Conservation (phyloP, 1,140 invertebrate species). For the Neodiprion virginianus region DNA sequence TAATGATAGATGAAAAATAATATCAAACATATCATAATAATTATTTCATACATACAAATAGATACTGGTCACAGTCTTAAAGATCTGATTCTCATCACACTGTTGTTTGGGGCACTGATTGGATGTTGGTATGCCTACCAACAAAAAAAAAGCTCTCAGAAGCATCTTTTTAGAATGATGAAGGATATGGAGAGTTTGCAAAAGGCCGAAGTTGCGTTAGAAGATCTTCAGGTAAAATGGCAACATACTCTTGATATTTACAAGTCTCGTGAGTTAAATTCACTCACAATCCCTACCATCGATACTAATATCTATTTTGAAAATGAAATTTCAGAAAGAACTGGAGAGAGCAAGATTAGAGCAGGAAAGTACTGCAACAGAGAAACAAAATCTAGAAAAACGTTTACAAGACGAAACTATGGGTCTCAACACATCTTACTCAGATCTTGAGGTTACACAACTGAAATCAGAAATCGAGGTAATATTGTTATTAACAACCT, state of each 20-base stretch:
- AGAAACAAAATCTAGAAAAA: slow-evolving; percentile 83
- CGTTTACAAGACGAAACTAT: slow-evolving; percentile 74
- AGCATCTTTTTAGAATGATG: slow-evolving; percentile 87
- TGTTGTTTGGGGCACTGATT: slow-evolving; percentile 81
- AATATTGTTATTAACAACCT: slow-evolving; percentile 16
- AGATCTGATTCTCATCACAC: slow-evolving; percentile 84
- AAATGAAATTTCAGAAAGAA: slow-evolving; percentile 61
- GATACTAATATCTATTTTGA: slow-evolving; percentile 17
- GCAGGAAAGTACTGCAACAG: slow-evolving; percentile 79
- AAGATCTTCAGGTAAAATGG: slow-evolving; percentile 77
- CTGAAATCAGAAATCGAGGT: slow-evolving; percentile 85
- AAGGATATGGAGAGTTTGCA: slow-evolving; percentile 92
- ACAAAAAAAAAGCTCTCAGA: slow-evolving; percentile 86
- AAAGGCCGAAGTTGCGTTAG: slow-evolving; percentile 85
- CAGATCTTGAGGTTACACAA: slow-evolving; percentile 82
- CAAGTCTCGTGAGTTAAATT: background rate
- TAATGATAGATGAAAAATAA: background rate
- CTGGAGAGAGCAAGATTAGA: slow-evolving; percentile 68
- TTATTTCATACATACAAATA: slow-evolving; percentile 49
- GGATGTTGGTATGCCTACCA: slow-evolving; percentile 91
- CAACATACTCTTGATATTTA: slow-evolving; percentile 19
- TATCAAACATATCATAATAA: slow-evolving; percentile 14
- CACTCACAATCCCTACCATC: slow-evolving; percentile 15
- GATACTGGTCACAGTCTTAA: slow-evolving; percentile 82
- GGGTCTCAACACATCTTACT: slow-evolving; percentile 73